Base-by-base conservation (phyloP, 2,888 invertebrate species). In the Polietes domitor region DNA sequence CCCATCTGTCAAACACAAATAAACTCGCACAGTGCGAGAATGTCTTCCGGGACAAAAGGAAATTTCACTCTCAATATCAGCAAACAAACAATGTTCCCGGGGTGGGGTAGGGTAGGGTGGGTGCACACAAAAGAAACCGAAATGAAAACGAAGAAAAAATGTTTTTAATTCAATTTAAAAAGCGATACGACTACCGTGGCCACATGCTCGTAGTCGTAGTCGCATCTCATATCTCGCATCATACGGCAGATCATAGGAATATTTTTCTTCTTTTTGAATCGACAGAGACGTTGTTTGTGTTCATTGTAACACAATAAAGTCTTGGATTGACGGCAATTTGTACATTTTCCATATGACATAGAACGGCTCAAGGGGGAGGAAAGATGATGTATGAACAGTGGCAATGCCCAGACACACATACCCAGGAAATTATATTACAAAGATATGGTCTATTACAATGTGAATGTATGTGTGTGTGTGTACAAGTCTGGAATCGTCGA, bases 151-250 rank as follows among this genome's bases (percentile, higher is more conserved):
- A 73, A 63, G 41, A 58, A 43, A 43, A 63, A 70, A 76, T 68
- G 47, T 79, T 58, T 79, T 58, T 76, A 79, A 82, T 72, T 82
- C 26, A 79, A 82, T 76, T 75, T 70, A 26, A 77, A 73, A n/a
- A 74, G 43, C 72, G 58, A 15, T 41, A 41, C 61, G 24, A 68
- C n/a, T n/a, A n/a, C n/a, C n/a, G n/a, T n/a, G n/a, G n/a, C n/a
- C n/a, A n/a, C n/a, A 21, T 37, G 4, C 28, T 21, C 6, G 43
- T 50, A 70, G 37, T 19, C 26, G 12, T 32, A 47, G 2, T n/a
- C 37, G 1, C 10, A n/a, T 47, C 21, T 58, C 55, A 28, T 71
- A 80, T 72, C 50, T 1, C n/a, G 47, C 37, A 37, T 9, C n/a
- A n/a, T 58, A 77, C 61, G 32, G 26, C 26, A 37, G 43, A 73